Base-by-base conservation (phyloP, 2,113 vertebrate species). In the Microtus montanus region DNA sequence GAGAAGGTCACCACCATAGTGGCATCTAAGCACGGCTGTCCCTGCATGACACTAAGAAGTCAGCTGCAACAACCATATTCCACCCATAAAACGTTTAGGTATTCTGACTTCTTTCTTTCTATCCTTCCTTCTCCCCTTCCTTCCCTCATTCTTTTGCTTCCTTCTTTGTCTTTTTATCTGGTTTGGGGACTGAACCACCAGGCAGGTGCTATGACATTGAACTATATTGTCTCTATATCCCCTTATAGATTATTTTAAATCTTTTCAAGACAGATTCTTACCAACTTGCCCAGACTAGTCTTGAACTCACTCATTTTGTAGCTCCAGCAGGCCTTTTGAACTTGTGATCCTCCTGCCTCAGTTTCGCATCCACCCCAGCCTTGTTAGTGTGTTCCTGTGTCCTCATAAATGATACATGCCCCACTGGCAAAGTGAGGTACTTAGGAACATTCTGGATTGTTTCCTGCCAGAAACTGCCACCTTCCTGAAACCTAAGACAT, bases 401-500 rank as follows among this genome's bases (percentile, higher is more conserved):
- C 33, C 30, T 94, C 61, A 75, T 33, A 87, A 58, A 82, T 52
- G 26, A 47, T 47, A 24, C 28, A 78, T 11, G 33, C 78, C 64
- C 90, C 41, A 10, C 38, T 93, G 68, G 79, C 52, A 89, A 84
- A 82, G 14, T 95, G 75, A 49, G 88, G 91, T 87, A 19, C 47
- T 61, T 12, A 70, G 83, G 64, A 95, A 86, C 93, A 3, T 63
- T 12, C 74, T 80, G 22, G 75, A 96, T 93, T 96, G 85, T 95
- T 64, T 80, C 13, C 38, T 88, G 77, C 41, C 75, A 49, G 49
- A 90, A 91, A 83, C 89, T 84, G 10, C 49, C n/a, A 80, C 82
- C 89, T 94, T 96, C 85, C 66, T 82, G 35, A 93, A 95, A 77
- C 41, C 9, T 66, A 90, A 30, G 82, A 78, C 83, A 49, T 47